Conservation (phyloP, 2,113 vertebrate genomes). For the Phainopepla nitens region DNA sequence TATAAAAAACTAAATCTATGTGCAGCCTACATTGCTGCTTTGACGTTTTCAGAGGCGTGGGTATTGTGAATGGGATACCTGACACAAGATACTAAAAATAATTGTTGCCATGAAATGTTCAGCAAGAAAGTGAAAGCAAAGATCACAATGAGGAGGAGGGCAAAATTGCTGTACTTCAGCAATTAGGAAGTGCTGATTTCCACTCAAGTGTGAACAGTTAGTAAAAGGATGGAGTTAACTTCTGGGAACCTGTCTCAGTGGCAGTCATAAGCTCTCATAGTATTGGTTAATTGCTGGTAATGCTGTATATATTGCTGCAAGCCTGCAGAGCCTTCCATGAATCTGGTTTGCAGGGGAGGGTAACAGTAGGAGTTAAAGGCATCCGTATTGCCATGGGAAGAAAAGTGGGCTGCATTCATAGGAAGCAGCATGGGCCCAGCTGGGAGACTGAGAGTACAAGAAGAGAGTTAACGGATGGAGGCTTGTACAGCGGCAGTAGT, state of each 20-base stretch:
- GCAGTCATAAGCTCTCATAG: background rate
- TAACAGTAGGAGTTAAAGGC: background rate
- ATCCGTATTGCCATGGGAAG: background rate
- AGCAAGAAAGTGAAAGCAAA: background rate
- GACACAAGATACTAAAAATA: background rate
- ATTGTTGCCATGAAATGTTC: background rate
- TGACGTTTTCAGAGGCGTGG: background rate
- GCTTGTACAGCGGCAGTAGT: background rate
- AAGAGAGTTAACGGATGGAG: background rate
- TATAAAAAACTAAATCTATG: background rate
- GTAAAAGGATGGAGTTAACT: background rate
- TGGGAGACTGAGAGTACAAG: background rate
- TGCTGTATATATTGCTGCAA: background rate
- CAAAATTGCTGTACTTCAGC: background rate
- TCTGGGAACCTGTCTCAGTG: background rate
- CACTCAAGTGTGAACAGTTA: background rate
- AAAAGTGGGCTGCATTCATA: background rate
- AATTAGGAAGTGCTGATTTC: background rate
- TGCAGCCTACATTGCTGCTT: background rate
- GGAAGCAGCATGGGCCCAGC: background rate
- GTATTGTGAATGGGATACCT: background rate
- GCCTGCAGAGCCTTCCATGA: background rate
- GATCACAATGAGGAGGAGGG: background rate
- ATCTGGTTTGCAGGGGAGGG: background rate
- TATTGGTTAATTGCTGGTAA: background rate